Conservation (phyloP, 2,797 vertebrate species). For the Pachyuromys duprasi region DNA sequence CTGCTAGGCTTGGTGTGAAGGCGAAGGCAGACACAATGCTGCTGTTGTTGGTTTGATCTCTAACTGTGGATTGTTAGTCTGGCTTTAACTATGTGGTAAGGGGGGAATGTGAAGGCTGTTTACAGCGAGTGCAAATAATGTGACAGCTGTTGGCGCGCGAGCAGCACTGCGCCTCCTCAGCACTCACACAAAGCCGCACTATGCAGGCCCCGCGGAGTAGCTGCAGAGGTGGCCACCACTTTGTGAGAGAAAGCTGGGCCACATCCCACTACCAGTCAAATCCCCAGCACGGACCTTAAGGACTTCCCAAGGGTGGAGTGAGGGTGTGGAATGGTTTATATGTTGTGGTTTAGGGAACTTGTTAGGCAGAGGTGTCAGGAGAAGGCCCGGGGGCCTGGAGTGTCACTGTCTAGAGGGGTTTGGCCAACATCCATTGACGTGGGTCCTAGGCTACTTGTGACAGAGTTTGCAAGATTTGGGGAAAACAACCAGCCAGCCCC, state of each 20-base stretch:
- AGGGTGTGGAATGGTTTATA: not conserved
- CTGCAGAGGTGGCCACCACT: slow-evolving; percentile 80
- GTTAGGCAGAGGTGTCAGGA: slow-evolving; percentile 30
- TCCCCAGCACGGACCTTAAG: not conserved
- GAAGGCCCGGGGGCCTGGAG: slow-evolving; percentile 18
- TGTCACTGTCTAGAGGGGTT: slow-evolving; percentile 26
- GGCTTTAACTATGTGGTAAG: slow-evolving; percentile 92
- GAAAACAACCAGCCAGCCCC: slow-evolving; percentile 40
- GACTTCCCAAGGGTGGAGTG: not conserved
- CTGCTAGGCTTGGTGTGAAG: slow-evolving; percentile 91
- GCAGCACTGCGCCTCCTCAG: slow-evolving; percentile 86
- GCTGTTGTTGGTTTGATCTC: slow-evolving; percentile 94
- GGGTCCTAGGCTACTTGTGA: slow-evolving; percentile 15
- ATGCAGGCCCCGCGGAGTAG: slow-evolving; percentile 78
- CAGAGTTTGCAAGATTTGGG: slow-evolving; percentile 43
- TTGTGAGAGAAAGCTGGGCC: slow-evolving; percentile 39
- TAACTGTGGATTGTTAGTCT: slow-evolving; percentile 92
- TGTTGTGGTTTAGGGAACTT: slow-evolving; percentile 53
- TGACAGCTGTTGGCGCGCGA: slow-evolving; percentile 93
- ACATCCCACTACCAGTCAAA: not conserved
- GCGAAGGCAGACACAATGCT: slow-evolving; percentile 93
- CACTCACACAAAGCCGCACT: slow-evolving; percentile 88
- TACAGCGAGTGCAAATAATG: slow-evolving; percentile 95
- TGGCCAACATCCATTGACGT: slow-evolving; percentile 5
- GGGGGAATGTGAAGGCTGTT: slow-evolving; percentile 92